Evolutionary conservation across 2,113 vertebrate species (phyloP).

Genomic region (Oreochromis niloticus): DNA sequence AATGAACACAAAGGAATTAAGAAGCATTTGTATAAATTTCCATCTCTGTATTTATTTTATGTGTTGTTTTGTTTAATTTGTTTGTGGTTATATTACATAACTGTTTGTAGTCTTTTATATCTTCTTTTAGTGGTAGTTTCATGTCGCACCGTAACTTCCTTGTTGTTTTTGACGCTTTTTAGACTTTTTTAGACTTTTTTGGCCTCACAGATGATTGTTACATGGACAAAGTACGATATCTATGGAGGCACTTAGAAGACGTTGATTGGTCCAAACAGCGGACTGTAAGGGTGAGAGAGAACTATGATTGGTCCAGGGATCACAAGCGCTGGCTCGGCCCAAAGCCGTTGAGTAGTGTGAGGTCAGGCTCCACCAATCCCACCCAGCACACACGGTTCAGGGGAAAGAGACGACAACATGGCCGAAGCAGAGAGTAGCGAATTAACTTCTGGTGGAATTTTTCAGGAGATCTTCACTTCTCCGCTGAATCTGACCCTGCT

Average conservation of each 20-base stretch:
- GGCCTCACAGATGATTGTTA: background rate
- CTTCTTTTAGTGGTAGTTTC: background rate
- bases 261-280: background rate
- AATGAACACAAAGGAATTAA: background rate
- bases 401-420: conserved; percentile 60
- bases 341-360: background rate
- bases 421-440: conserved; percentile 67
- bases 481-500: conserved; percentile 88
- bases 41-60: background rate
- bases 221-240: background rate
- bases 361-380: background rate
- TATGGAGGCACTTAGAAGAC: background rate
- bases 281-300: background rate
- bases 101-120: background rate
- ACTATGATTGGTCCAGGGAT: conserved; percentile 25
- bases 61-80: background rate
- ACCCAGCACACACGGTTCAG: background rate
- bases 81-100: background rate
- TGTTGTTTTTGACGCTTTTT: background rate
- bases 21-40: background rate
- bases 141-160: background rate
- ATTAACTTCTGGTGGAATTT: conserved; percentile 74
- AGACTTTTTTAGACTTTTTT: too few species aligned
- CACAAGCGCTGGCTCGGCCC: background rate
- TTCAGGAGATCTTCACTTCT: conserved; percentile 87